Percentiles rank a stretch among this genome's conserved stretches.
These are phyloP conservation scores for Pogonophryne albipinna DNA, from an alignment of 2,797 vertebrate genomes.

Conservation along the genomic window DNA sequence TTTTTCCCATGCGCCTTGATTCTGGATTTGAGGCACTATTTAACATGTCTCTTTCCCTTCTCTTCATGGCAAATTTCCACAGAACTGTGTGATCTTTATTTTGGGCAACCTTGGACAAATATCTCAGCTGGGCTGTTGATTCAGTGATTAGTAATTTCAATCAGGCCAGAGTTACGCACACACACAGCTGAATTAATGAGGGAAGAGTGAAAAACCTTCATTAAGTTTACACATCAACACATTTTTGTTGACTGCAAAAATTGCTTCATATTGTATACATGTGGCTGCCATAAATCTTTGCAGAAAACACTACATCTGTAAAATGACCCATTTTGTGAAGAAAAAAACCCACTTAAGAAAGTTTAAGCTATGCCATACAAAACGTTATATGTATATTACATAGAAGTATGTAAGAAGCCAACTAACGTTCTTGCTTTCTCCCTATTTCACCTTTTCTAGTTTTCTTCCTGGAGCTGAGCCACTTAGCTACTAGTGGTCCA, in stretches of 20 bases:
- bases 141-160: slow-evolving; percentile 31
- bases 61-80: slow-evolving; percentile 51
- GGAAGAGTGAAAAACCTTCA: slow-evolving; percentile 4
- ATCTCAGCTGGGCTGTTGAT: slow-evolving; percentile 20
- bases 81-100: slow-evolving; percentile 49
- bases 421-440: not conserved
- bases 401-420: not conserved
- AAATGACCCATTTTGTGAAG: not conserved
- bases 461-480: not conserved
- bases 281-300: slow-evolving; percentile 1
- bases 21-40: slow-evolving; percentile 65
- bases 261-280: not conserved
- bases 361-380: not conserved
- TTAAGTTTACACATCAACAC: not conserved
- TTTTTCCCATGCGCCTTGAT: slow-evolving; percentile 49
- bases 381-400: not conserved
- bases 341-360: not conserved
- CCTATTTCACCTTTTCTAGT: not conserved
- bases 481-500: not conserved
- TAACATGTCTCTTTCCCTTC: slow-evolving; percentile 51
- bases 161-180: not conserved
- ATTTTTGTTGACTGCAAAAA: not conserved
- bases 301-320: slow-evolving; percentile 1
- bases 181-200: slow-evolving; percentile 8
- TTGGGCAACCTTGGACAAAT: slow-evolving; percentile 24